Evolutionary conservation across 2,888 invertebrate species (phyloP), one percentile per base, ranked within the genome.

Genomic region (Nomada flava): DNA sequence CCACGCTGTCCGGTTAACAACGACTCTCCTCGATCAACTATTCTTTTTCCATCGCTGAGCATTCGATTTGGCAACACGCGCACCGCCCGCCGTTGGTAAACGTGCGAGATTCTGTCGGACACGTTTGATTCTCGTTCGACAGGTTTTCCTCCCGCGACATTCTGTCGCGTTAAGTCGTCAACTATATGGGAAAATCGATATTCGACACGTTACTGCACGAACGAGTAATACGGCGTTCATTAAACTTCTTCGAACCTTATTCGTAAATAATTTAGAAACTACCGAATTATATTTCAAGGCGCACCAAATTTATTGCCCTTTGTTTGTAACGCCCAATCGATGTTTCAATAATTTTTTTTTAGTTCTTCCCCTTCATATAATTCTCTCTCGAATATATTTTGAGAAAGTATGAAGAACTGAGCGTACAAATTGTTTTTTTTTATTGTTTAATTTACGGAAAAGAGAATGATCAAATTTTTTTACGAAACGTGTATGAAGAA

Each of bases 1-100:
- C 67, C 52, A 23, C 59, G 29, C 65, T 70, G 59, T 55, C 47
- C 72, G 70, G 55, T 84, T 79, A 75, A 83, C 82, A 75, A 83
- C 82, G 73, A 76, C 69, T 47, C 52, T 36, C 50, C 42, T 60
- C 75, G 59, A 70, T 50, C 53, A 7, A 47, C n/a, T n/a, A 26
- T 20, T 42, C 18, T 29, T 42, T 23, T 23, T 9, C 47, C 60
- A 15, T 62, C 26, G 60, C 52, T 13, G 70, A 65, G n/a, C 79
- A 67, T 63, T 72, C 62, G 52, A 47, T 70, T 59, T 60, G 64
- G 36, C 64, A 53, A 47, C 75, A 62, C 29, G 26, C 26, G 64
- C 23, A 23, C n/a, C 63, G 36, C 36, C 13, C 59, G 20, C 15
- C 20, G 5, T 13, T 18, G 20, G 18, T 13, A 55, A 69, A 75